These are phyloP conservation scores for Didymodactylos carnosus DNA, from an alignment of 2,888 invertebrate genomes.

Conservation along the genomic window DNA sequence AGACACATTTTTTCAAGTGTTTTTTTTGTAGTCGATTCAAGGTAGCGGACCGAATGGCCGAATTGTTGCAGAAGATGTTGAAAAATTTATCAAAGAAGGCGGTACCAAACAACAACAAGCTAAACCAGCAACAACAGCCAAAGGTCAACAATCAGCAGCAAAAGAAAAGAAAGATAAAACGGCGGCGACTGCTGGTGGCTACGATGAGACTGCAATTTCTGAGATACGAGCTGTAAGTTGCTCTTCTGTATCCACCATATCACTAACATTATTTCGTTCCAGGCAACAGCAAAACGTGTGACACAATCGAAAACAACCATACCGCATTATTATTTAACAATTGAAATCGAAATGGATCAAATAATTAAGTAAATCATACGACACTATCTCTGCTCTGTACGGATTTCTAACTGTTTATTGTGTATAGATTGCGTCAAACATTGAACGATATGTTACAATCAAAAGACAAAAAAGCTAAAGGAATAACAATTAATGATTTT, in stretches of 20 bases:
- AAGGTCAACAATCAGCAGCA: neutral
- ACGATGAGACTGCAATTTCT: neutral
- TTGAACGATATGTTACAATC: neutral
- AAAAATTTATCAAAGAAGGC: slow-evolving; percentile 3
- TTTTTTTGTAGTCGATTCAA: neutral
- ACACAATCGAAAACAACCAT: slow-evolving; percentile 70
- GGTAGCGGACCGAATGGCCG: slow-evolving; percentile 2
- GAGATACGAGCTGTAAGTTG: neutral
- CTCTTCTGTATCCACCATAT: no score
- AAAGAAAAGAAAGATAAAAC: neutral
- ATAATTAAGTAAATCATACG: slow-evolving; percentile 39
- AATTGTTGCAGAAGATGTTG: slow-evolving; percentile 6
- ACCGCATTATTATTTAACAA: slow-evolving; percentile 83
- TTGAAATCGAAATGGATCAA: slow-evolving; percentile 62
- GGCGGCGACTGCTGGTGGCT: neutral
- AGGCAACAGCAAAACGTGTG: slow-evolving; percentile 60
- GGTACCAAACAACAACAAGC: neutral
- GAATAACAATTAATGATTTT: slow-evolving; percentile 74
- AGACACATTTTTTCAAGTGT: neutral
- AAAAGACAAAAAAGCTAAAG: neutral
- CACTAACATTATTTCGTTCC: no score
- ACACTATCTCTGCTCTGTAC: neutral
- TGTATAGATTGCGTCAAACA: neutral
- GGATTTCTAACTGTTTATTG: neutral
- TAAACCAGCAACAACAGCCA: neutral